Percentiles rank a stretch among this genome's conserved stretches.
Conservation (phyloP, 2,888 invertebrate species). For the Mythimna loreyi region DNA sequence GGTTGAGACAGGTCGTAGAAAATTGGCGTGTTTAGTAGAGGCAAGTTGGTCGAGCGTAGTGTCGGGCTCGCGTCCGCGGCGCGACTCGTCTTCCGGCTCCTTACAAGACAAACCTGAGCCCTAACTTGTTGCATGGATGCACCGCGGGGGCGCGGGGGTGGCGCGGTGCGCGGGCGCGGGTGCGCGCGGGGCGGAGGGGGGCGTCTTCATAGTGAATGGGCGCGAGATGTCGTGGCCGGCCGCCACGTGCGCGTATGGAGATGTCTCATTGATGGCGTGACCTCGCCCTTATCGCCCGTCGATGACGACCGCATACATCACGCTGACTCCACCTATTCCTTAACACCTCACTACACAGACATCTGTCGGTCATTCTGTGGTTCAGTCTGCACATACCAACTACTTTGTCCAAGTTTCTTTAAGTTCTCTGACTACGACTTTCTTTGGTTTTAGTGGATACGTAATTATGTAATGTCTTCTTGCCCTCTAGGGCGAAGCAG, state of each 20-base stretch:
- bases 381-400: not conserved
- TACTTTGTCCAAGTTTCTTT: not conserved
- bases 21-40: constrained; percentile 1
- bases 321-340: constrained; percentile 26
- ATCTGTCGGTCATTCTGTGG: not conserved
- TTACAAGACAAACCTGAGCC: constrained; percentile 85
- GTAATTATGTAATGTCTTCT: no score
- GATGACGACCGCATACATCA: constrained; percentile 76
- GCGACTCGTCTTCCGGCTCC: constrained; percentile 78
- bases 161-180: constrained; percentile 64
- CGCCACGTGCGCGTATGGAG: constrained; percentile 89
- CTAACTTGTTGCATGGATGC: constrained; percentile 91
- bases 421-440: no score
- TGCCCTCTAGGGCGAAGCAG: no score
- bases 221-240: constrained; percentile 90
- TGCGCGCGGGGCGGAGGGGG: constrained; percentile 69
- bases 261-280: constrained; percentile 90
- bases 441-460: no score
- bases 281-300: constrained; percentile 87
- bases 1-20: not conserved
- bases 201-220: constrained; percentile 90
- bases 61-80: constrained; percentile 59
- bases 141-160: constrained; percentile 81
- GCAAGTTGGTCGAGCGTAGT: constrained; percentile 35
- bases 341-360: constrained; percentile 23